A percentile compares a stretch with the other conserved stretches of the same genome.
These are phyloP conservation scores for Neomorphus geoffroyi DNA, from an alignment of 2,797 vertebrate genomes.

Conservation along the genomic window DNA sequence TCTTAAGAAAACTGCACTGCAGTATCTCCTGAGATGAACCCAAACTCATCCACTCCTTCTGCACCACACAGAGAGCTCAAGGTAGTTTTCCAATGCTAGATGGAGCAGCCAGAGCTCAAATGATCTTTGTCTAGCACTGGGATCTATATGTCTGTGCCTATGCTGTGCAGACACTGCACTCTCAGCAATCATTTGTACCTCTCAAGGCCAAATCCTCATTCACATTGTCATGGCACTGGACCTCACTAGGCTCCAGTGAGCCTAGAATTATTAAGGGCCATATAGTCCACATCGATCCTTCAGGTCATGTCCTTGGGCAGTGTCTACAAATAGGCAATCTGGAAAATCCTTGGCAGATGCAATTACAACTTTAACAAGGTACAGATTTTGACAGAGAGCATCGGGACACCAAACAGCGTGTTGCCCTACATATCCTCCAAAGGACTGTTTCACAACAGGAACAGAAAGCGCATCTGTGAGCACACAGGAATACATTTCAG, in stretches of 20 bases:
- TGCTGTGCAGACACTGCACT: neutral
- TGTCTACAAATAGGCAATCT: neutral
- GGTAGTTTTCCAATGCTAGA: neutral
- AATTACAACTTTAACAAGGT: neutral
- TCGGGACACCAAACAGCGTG: rapidly evolving
- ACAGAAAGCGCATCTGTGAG: neutral
- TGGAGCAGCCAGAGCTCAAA: neutral
- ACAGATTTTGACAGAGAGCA: neutral
- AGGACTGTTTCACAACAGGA: neutral
- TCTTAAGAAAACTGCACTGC: neutral
- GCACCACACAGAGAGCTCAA: neutral
- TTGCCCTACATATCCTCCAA: neutral
- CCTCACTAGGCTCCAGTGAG: too few species aligned
- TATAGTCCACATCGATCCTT: rapidly evolving
- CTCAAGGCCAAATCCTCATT: neutral
- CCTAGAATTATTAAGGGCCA: neutral
- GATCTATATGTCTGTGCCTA: too few species aligned
- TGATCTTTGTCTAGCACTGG: neutral
- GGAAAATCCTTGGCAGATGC: neutral
- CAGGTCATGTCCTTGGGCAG: neutral
- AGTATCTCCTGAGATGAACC: neutral
- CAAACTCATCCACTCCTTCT: neutral
- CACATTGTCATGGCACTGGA: neutral
- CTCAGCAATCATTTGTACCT: neutral
- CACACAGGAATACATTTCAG: neutral